Conservation (phyloP, 2,888 invertebrate species). For the Pogonocherus hispidulus region DNA sequence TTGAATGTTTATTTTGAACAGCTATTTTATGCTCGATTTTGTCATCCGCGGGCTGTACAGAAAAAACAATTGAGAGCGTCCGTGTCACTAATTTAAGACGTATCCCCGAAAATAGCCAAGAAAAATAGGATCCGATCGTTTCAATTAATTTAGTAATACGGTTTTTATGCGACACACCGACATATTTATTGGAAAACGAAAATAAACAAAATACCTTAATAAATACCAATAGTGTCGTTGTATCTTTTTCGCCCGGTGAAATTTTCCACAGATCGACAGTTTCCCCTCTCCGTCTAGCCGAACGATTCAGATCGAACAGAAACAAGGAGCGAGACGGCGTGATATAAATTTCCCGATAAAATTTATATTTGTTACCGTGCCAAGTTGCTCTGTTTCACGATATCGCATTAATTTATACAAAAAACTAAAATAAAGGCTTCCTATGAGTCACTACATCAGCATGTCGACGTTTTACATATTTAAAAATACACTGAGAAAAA, state of each 20-base stretch:
- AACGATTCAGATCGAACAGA: slow-evolving; percentile 30
- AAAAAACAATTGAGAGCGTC: slow-evolving; percentile 21
- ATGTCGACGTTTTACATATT: slow-evolving; percentile 17
- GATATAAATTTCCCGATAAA: slow-evolving; percentile 43
- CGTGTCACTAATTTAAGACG: slow-evolving; percentile 35
- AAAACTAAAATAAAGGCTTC: slow-evolving; percentile 24
- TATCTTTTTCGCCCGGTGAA: slow-evolving; percentile 32
- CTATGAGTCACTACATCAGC: slow-evolving; percentile 21
- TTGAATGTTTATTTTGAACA: slow-evolving; percentile 13
- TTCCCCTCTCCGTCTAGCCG: slow-evolving; percentile 37
- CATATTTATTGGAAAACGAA: slow-evolving; percentile 53
- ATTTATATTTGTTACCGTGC: slow-evolving; percentile 49
- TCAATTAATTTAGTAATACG: slow-evolving; percentile 45
- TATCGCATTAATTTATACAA: slow-evolving; percentile 33
- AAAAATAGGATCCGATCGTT: slow-evolving; percentile 43
- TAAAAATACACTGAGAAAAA: not conserved
- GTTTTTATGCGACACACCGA: slow-evolving; percentile 28
- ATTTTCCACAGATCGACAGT: slow-evolving; percentile 36
- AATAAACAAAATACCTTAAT: slow-evolving; percentile 54
- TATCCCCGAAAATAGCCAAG: slow-evolving; percentile 40
- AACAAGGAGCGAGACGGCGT: slow-evolving; percentile 37
- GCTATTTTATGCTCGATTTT: slow-evolving; percentile 12
- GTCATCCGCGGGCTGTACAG: slow-evolving; percentile 1
- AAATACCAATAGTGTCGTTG: slow-evolving; percentile 55
- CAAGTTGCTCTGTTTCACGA: slow-evolving; percentile 44